Evolutionary conservation across 2,797 vertebrate genomes (phyloP), one percentile per base, ranked within the genome.

Genomic region (Coregonus suidteri): DNA sequence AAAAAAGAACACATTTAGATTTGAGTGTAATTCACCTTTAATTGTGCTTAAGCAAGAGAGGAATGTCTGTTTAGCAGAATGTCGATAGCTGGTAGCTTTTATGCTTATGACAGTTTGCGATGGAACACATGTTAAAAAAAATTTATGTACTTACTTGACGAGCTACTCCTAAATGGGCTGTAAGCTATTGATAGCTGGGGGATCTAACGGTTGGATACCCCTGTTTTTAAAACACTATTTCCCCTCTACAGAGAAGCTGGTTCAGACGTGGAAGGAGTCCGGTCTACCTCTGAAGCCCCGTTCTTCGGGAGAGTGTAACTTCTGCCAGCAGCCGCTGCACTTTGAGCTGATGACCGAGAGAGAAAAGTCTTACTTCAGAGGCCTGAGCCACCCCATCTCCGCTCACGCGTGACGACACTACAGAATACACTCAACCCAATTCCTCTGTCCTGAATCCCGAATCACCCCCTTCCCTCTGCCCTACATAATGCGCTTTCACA

Each of bases 261-360:
- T 97, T 86, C 77, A 92, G 41, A 94, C 96, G 0, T 99, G 98
- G 98, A 97, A 96, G 86, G 94, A 93, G 72, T 95, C 93, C 77
- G 96, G 96, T 6, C 90, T 99, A 90, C 90, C 93, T n/a, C 92
- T 98, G 82, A 97, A 95, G 83, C 95, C 96, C 0, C 96, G 96
- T 86, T 95, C 97, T 0, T 96, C 97, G 0, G 97, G 92, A 0
- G 96, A 99, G 85, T 99, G 98, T 71, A 98, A 95, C 84, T 96
- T 99, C 92, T 99, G 98, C 83, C 93, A 95, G 80, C 93, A 96
- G 90, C 98, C 98, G 0, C 92, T 99, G 25, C 97, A 99, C 84
- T 97, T 99, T 15, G 96, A 99, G 91, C 79, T 95, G 85, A 98
- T 99, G 97, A 97, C 95, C 11, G 97, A 98, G 66, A 82, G 97